A percentile compares a stretch with the other conserved stretches of the same genome.
These are phyloP conservation scores for Steinernema scapterisci DNA, from an alignment of 2,888 invertebrate genomes.

Conservation along the genomic window DNA sequence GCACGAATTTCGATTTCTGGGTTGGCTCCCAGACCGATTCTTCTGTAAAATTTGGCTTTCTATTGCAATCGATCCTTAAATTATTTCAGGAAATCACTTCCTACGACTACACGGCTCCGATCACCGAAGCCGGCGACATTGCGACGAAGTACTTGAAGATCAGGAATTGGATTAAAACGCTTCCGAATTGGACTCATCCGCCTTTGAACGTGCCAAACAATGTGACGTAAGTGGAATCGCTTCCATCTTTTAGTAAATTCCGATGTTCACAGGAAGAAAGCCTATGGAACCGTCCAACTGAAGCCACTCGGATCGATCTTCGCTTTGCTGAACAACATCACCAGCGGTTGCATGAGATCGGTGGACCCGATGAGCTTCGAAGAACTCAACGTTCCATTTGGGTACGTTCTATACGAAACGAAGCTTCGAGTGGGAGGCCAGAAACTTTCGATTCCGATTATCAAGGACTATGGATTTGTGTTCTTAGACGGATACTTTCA, in stretches of 20 bases:
- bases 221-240: slow-evolving; percentile 44
- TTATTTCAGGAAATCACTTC: slow-evolving; percentile 42
- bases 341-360: background rate
- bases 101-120: slow-evolving; percentile 61
- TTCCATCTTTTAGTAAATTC: background rate
- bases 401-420: slow-evolving; percentile 48
- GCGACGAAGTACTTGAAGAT: slow-evolving; percentile 52
- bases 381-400: slow-evolving; percentile 51
- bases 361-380: slow-evolving; percentile 56
- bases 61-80: background rate
- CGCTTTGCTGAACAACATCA: background rate
- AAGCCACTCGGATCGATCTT: background rate
- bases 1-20: slow-evolving; percentile 62
- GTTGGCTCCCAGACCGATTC: slow-evolving; percentile 51
- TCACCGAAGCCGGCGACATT: slow-evolving; percentile 58
- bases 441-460: slow-evolving; percentile 44
- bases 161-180: slow-evolving; percentile 50
- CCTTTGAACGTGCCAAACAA: slow-evolving; percentile 71
- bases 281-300: background rate
- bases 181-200: slow-evolving; percentile 44
- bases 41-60: slow-evolving; percentile 30
- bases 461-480: slow-evolving; percentile 52
- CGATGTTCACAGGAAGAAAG: slow-evolving; percentile 49
- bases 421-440: slow-evolving; percentile 43
- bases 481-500: slow-evolving; percentile 39